These are phyloP conservation scores for Notoglanidium macrostoma DNA, from an alignment of 2,797 vertebrate species.

Conservation along the genomic window DNA sequence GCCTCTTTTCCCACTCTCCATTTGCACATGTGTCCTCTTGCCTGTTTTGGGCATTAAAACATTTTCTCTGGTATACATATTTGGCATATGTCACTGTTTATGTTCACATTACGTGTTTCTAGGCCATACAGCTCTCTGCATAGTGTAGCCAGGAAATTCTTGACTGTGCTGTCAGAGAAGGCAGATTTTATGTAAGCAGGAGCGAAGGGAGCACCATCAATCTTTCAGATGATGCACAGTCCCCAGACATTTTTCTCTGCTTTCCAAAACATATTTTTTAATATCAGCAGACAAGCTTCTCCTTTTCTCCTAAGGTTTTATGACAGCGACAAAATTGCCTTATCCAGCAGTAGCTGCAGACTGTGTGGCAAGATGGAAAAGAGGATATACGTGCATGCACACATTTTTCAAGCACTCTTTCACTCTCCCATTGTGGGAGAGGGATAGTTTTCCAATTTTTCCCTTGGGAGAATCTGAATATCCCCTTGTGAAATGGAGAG, in stretches of 20 bases:
- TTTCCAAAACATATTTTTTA: conserved; percentile 61
- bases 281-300: conserved; percentile 55
- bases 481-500: conserved; percentile 55
- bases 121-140: background rate
- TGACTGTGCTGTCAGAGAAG: conserved; percentile 56
- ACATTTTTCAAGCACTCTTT: conserved; percentile 50
- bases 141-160: conserved; percentile 56
- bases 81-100: background rate
- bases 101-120: background rate
- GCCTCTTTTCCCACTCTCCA: conserved; percentile 18
- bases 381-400: conserved; percentile 26
- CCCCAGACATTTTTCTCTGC: conserved; percentile 48
- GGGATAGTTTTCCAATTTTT: conserved; percentile 43
- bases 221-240: conserved; percentile 62
- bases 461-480: conserved; percentile 59
- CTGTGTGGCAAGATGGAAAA: conserved; percentile 53
- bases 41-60: background rate
- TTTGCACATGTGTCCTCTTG: background rate
- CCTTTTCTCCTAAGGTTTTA: conserved; percentile 48
- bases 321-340: conserved; percentile 51
- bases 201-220: conserved; percentile 61
- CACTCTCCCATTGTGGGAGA: conserved; percentile 33
- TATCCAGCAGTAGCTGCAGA: conserved; percentile 52
- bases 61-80: background rate
- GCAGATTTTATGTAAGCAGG: conserved; percentile 63